Evolutionary conservation across 2,113 vertebrate species (phyloP).

Genomic region (Tenrec ecaudatus): DNA sequence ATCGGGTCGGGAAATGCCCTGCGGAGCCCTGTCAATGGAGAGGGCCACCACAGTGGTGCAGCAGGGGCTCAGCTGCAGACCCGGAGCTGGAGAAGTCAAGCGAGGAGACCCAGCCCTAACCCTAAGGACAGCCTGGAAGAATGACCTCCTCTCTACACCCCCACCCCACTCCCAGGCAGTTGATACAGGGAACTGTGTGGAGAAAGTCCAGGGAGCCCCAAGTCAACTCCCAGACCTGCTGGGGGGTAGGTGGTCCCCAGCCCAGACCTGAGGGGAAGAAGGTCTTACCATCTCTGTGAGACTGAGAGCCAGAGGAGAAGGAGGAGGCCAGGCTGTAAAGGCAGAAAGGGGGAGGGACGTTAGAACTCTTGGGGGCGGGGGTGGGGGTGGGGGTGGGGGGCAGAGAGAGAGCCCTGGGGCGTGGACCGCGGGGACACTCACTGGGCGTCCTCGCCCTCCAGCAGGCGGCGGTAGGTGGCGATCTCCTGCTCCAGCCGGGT

Average conservation of each 20-base stretch:
- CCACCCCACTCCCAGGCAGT: background rate
- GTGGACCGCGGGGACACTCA: constrained; percentile 39
- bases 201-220: background rate
- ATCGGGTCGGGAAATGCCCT: fast-evolving
- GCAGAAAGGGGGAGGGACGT: constrained; percentile 46
- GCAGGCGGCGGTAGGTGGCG: constrained; percentile 86
- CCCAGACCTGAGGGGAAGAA: background rate
- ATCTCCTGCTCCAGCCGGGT: constrained; percentile 87
- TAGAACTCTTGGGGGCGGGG: constrained; percentile 13
- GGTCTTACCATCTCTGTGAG: constrained; percentile 86
- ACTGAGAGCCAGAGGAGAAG: constrained; percentile 86
- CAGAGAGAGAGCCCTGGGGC: background rate
- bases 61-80: background rate
- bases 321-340: constrained; percentile 85
- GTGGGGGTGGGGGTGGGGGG: background rate
- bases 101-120: background rate
- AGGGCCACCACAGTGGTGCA: background rate
- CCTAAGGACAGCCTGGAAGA: background rate
- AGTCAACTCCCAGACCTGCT: background rate
- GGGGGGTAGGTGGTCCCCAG: background rate
- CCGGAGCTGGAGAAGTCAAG: background rate
- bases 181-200: background rate
- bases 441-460: constrained; percentile 86
- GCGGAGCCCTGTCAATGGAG: constrained; percentile 51
- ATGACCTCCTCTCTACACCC: background rate